These are phyloP conservation scores for Melanotaenia trifasciata DNA, from an alignment of 2,797 vertebrate genomes.

Conservation along the genomic window DNA sequence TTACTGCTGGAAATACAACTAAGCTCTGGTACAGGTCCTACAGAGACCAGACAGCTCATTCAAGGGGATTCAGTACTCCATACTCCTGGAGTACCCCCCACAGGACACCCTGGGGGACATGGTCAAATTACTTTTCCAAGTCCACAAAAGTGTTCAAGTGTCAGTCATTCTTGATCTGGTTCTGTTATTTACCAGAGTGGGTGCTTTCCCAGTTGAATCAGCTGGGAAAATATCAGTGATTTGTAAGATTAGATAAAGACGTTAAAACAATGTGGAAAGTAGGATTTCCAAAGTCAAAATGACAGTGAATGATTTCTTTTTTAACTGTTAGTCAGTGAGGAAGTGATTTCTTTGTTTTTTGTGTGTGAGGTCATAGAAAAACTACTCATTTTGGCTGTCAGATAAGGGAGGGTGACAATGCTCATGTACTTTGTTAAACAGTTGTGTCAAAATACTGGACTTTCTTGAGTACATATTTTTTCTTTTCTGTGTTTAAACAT, in stretches of 20 bases:
- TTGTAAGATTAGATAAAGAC: constrained; percentile 16
- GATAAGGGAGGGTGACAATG: constrained; percentile 8
- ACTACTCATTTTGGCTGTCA: constrained; percentile 30
- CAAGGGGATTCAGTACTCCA: too few species aligned
- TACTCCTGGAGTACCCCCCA: too few species aligned
- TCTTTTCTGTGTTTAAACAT: constrained; percentile 7
- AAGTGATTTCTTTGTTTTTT: constrained; percentile 25
- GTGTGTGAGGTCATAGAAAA: constrained; percentile 15
- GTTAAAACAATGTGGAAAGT: constrained; percentile 4
- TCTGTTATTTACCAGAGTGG: constrained; percentile 28
- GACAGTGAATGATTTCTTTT: not conserved
- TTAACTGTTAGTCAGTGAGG: constrained; percentile 15
- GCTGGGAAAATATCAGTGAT: constrained; percentile 23
- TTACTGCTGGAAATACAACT: too few species aligned
- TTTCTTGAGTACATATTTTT: not conserved
- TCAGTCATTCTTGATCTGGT: not conserved
- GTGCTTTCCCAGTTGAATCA: constrained; percentile 38
- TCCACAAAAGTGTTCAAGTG: constrained; percentile 6
- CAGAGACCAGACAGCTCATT: too few species aligned
- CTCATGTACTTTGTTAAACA: constrained; percentile 18
- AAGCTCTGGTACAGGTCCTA: too few species aligned
- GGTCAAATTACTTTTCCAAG: too few species aligned
- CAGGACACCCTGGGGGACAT: too few species aligned
- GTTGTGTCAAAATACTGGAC: constrained; percentile 22
- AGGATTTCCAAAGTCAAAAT: not conserved